Conservation (phyloP, 2,888 invertebrate genomes). For the Coenonympha arcania region DNA sequence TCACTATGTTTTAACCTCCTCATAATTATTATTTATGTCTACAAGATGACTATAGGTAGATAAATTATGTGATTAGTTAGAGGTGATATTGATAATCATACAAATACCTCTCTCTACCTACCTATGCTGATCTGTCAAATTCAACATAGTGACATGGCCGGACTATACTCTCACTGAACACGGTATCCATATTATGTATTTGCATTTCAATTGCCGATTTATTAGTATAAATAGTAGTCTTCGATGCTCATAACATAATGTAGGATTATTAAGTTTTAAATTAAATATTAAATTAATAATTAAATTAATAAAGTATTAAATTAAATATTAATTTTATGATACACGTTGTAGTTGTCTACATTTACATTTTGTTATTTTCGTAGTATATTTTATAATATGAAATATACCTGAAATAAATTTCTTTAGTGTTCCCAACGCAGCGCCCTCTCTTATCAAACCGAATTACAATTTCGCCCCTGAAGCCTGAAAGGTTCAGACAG, state of each 20-base stretch:
- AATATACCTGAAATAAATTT: too few species aligned
- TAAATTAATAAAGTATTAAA: constrained; percentile 2
- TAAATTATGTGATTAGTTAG: too few species aligned
- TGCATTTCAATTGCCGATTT: not conserved
- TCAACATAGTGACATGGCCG: not conserved
- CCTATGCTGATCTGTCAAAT: not conserved
- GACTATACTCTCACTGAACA: not conserved
- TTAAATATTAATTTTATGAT: constrained; percentile 4
- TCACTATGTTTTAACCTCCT: too few species aligned
- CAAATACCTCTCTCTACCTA: not conserved
- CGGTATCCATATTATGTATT: not conserved
- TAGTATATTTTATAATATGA: not conserved
- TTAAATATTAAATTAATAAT: constrained; percentile 3
- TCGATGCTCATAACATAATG: not conserved
- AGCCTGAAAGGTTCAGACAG: constrained; percentile 29
- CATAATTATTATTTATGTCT: too few species aligned
- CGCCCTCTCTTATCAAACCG: constrained; percentile 31
- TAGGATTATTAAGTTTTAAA: constrained; percentile 5
- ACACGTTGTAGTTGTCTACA: not conserved
- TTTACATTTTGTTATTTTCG: not conserved
- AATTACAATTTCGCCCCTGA: constrained; percentile 30
- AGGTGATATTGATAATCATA: too few species aligned
- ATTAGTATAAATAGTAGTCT: not conserved
- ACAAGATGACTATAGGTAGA: too few species aligned
- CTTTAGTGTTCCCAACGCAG: too few species aligned